A percentile compares a stretch with the other conserved stretches of the same genome.
Conservation (phyloP, 2,888 invertebrate species). For the Hypsopygia costalis region DNA sequence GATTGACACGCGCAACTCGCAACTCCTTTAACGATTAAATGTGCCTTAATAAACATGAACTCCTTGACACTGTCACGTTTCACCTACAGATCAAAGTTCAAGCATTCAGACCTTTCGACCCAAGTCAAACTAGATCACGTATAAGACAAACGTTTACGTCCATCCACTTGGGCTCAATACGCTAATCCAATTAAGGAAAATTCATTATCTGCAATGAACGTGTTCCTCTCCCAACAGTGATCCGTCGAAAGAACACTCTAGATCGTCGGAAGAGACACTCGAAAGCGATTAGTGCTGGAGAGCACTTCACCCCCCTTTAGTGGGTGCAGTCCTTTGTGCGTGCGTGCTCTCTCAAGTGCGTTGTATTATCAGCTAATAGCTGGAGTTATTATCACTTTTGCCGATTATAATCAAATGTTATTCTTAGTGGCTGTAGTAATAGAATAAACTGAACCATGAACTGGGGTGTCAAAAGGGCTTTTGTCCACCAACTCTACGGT, state of each 20-base stretch:
- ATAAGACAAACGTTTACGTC: constrained; percentile 28
- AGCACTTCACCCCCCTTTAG: constrained; percentile 54
- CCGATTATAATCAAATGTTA: not conserved
- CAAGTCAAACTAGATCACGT: constrained; percentile 7
- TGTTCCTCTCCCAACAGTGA: constrained; percentile 65
- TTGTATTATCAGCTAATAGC: constrained; percentile 49
- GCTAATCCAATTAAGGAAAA: constrained; percentile 64
- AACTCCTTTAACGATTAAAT: too few species aligned
- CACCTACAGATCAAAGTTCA: constrained; percentile 9
- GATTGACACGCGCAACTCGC: too few species aligned
- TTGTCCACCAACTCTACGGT: too few species aligned
- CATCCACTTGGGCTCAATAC: constrained; percentile 40
- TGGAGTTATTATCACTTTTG: constrained; percentile 30
- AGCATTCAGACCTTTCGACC: constrained; percentile 4
- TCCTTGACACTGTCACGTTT: constrained; percentile 9
- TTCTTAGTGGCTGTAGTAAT: too few species aligned
- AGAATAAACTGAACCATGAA: too few species aligned
- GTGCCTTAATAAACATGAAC: too few species aligned
- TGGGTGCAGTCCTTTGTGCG: constrained; percentile 54
- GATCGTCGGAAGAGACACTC: constrained; percentile 57
- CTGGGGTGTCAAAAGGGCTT: too few species aligned
- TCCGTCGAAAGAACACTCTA: constrained; percentile 66
- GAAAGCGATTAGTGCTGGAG: constrained; percentile 66
- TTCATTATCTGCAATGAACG: constrained; percentile 63
- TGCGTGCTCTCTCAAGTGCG: constrained; percentile 37